Conservation (phyloP, 2,797 vertebrate genomes). For the Delichon dasypus region DNA sequence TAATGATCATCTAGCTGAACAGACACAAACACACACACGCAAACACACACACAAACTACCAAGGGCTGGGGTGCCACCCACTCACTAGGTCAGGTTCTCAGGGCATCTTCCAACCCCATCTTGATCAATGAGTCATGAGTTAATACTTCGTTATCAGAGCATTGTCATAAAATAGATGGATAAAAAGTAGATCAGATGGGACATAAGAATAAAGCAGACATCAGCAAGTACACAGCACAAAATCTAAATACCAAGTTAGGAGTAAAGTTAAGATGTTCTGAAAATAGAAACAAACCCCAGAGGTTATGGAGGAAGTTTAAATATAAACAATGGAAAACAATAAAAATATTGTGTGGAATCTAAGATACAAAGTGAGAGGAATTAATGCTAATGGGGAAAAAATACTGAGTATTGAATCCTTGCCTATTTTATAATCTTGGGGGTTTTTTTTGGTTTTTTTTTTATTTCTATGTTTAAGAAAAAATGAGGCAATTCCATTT, state of each 20-base stretch:
- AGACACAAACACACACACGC: not conserved
- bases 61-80: not conserved
- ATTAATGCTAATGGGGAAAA: not conserved
- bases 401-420: not conserved
- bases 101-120: not conserved
- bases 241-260: not conserved
- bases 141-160: not conserved
- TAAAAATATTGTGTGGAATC: accelerated
- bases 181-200: not conserved
- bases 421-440: not conserved
- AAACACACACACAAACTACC: accelerated
- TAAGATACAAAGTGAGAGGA: not conserved
- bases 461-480: not conserved
- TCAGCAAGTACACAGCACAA: not conserved
- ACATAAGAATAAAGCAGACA: not conserved
- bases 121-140: not conserved
- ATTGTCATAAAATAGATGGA: not conserved
- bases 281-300: not conserved
- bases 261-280: not conserved
- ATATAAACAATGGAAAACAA: not conserved
- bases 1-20: not conserved
- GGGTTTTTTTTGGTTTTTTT: not conserved
- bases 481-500: not conserved
- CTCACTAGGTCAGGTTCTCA: not conserved
- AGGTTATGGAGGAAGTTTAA: not conserved